Percentiles rank a stretch among this genome's conserved stretches.
Evolutionary conservation across 2,888 invertebrate genomes (phyloP).

Genomic region (Aphodius granarius): DNA sequence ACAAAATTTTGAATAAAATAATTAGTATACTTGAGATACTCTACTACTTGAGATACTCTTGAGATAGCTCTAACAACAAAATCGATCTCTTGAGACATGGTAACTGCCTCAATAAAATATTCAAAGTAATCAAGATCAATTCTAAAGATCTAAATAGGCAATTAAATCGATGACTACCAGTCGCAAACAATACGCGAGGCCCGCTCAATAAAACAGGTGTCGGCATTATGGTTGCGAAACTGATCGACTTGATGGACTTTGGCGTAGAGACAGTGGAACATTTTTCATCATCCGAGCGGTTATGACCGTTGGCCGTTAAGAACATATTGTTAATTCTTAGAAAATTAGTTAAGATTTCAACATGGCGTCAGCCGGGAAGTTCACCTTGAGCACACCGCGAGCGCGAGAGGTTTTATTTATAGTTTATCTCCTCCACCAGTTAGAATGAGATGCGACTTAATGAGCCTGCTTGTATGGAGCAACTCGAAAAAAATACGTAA

Average conservation of each 20-base stretch:
- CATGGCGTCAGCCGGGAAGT: not conserved
- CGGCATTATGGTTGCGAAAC: not conserved
- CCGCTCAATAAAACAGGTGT: not conserved
- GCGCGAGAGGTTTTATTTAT: not conserved
- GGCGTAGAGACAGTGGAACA: not conserved
- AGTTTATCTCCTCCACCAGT: not conserved
- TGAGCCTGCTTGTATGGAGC: constrained; percentile 4
- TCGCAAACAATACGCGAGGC: not conserved
- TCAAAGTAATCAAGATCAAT: not conserved
- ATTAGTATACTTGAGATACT: too few species aligned
- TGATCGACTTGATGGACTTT: constrained; percentile 1
- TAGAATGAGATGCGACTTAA: not conserved
- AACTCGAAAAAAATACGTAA: not conserved
- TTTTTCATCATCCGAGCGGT: not conserved
- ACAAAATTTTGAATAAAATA: too few species aligned
- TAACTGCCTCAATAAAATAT: not conserved
- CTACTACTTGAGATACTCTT: too few species aligned
- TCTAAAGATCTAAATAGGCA: not conserved
- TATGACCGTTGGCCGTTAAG: not conserved
- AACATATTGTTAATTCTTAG: constrained; percentile 6
- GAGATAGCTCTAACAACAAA: too few species aligned
- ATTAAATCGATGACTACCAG: not conserved
- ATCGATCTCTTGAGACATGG: too few species aligned
- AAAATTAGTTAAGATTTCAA: constrained; percentile 13
- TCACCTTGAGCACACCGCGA: constrained; percentile 5